These are phyloP conservation scores for Caenorhabditis plicata DNA, from an alignment of 2,888 invertebrate species.

Conservation along the genomic window DNA sequence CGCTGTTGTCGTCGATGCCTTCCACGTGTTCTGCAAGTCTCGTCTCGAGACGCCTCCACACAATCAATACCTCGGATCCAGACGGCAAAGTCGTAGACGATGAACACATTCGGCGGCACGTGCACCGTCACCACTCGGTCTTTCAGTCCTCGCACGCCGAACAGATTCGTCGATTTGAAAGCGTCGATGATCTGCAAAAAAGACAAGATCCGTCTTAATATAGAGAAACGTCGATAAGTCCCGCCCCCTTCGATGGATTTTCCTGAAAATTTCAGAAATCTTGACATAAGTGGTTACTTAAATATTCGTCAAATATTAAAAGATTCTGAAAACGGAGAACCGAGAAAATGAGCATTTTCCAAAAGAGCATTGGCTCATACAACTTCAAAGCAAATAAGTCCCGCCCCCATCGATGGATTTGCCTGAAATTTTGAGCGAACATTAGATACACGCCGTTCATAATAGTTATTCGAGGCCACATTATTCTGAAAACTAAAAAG, in stretches of 20 bases:
- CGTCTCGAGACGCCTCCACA: neutral
- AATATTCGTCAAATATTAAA: too few relatives aligned
- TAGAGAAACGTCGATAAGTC: too few relatives aligned
- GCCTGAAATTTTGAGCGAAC: neutral
- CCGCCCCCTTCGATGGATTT: neutral
- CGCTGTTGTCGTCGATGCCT: conserved; percentile 4
- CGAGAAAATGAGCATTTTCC: too few relatives aligned
- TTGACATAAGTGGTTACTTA: too few relatives aligned
- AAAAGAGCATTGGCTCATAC: too few relatives aligned
- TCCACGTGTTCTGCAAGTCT: conserved; percentile 15
- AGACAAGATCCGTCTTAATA: too few relatives aligned
- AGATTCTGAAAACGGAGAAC: too few relatives aligned
- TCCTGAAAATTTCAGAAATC: neutral
- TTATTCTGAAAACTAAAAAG: too few relatives aligned
- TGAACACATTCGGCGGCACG: conserved; percentile 12
- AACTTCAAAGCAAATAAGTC: neutral
- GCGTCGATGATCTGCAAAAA: neutral
- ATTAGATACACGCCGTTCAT: too few relatives aligned
- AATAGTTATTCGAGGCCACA: too few relatives aligned
- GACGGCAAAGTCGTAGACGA: conserved; percentile 18
- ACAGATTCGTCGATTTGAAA: conserved; percentile 7
- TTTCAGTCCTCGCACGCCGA: conserved; percentile 4
- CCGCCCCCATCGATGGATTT: neutral
- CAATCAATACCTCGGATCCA: conserved; percentile 17
- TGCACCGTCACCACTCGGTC: conserved; percentile 1